Evolutionary conservation across 2,888 invertebrate genomes (phyloP), one percentile per base, ranked within the genome.

Genomic region (Phorcus lineatus): DNA sequence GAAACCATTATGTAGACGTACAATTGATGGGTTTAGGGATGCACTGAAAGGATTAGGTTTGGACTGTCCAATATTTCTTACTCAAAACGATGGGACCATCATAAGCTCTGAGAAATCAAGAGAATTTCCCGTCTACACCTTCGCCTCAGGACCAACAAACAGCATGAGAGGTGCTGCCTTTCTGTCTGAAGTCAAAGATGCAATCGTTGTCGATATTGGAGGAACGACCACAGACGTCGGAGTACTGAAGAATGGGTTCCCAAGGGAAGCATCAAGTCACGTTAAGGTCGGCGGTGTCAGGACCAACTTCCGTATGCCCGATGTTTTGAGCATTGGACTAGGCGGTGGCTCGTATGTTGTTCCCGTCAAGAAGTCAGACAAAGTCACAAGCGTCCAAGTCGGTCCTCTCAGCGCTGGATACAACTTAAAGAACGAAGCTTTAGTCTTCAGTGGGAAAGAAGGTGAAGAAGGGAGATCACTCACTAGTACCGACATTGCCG

Each of bases 141-240:
- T 92, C 80, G 90, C 92, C 6, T 91, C 92, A 7, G 92, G 92
- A 22, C 88, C 92, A 1, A 92, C 92, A n/a, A 92, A 92, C 85
- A 91, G 91, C 83, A 92, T 92, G 92, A 82, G 91, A 19, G 92
- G 92, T 16, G 92, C 92, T 1, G 90, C 91, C 0, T 91, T 88
- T 76, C 83, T 92, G 17, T 90, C 90, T 17, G 86, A 87, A 22
- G 57, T 83, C 13, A 77, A 82, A 22, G 87, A 92, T 57, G 91
- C 89, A 2, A 83, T 92, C 13, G 91, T 92, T 7, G 86, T 91
- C 11, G 92, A 92, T 83, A 90, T 92, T 66, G 92, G 92, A 2
- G 92, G 92, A 6, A 92, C 92, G 7, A 88, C 89, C 6, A 88
- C 91, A 0, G 92, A 92, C 79, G 89, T 91, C 1, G 92, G 92